A percentile compares a stretch with the other conserved stretches of the same genome.
These are phyloP conservation scores for Clarias gariepinus DNA, from an alignment of 2,113 vertebrate genomes.

Conservation along the genomic window DNA sequence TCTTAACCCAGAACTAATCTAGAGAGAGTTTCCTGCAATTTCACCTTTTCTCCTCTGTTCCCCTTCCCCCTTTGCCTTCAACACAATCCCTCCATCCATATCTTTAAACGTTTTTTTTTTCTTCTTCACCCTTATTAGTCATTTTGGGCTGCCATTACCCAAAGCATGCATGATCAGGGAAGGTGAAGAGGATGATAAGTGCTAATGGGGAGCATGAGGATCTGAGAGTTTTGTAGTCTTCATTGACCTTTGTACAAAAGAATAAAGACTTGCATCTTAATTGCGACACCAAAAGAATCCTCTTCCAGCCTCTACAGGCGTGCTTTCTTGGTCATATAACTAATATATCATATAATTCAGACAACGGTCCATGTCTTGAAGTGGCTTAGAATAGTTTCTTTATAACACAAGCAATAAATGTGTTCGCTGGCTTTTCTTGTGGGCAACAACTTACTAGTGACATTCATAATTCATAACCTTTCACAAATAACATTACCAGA, in stretches of 20 bases:
- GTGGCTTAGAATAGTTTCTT: constrained; percentile 3
- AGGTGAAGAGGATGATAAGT: constrained; percentile 89
- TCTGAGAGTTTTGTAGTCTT: constrained; percentile 72
- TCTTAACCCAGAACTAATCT: constrained; percentile 94
- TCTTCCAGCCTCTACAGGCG: constrained; percentile 44
- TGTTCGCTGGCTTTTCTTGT: background rate
- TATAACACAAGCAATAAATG: background rate
- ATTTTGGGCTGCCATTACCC: constrained; percentile 89
- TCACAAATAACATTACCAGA: background rate
- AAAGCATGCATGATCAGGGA: constrained; percentile 64
- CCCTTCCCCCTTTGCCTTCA: constrained; percentile 36
- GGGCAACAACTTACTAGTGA: background rate
- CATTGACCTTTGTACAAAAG: constrained; percentile 75
- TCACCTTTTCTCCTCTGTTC: constrained; percentile 81
- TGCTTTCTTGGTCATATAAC: background rate
- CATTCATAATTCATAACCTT: background rate
- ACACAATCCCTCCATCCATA: constrained; percentile 35
- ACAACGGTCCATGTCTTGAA: background rate
- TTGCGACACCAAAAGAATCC: constrained; percentile 74
- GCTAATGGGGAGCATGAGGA: constrained; percentile 85
- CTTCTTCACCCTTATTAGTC: constrained; percentile 56
- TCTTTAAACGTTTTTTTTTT: constrained; percentile 54
- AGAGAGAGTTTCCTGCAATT: constrained; percentile 83
- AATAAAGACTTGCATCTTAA: constrained; percentile 80
- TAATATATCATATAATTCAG: constrained; percentile 2